These are phyloP conservation scores for Babylonia areolata DNA, from an alignment of 1,140 invertebrate genomes.

Conservation along the genomic window DNA sequence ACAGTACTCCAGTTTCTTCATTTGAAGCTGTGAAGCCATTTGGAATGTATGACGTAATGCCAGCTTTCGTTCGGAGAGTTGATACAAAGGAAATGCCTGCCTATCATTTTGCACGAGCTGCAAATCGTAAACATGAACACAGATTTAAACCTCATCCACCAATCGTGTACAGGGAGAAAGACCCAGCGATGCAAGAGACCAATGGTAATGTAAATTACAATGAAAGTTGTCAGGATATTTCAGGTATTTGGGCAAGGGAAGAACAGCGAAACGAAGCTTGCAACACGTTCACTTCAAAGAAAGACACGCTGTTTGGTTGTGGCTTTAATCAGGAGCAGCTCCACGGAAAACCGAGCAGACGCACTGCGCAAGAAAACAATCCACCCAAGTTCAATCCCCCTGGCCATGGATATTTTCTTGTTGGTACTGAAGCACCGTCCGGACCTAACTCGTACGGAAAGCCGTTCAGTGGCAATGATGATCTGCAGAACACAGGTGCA, in stretches of 20 bases:
- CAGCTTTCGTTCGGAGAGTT: neutral
- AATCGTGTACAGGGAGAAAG: neutral
- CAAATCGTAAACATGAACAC: neutral
- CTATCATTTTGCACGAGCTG: neutral
- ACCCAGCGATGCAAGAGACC: neutral
- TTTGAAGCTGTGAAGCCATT: too few species aligned
- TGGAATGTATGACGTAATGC: neutral
- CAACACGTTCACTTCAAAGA: too few species aligned
- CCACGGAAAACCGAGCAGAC: neutral
- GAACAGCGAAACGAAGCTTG: neutral
- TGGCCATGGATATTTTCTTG: too few species aligned
- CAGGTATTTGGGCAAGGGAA: neutral
- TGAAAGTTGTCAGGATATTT: neutral
- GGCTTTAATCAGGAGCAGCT: neutral
- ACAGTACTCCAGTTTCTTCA: neutral
- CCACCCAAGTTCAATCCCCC: neutral
- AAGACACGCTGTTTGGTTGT: too few species aligned
- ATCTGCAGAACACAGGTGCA: neutral
- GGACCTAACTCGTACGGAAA: neutral
- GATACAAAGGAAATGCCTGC: neutral
- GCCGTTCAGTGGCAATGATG: neutral
- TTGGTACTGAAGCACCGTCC: neutral
- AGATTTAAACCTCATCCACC: neutral
- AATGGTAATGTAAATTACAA: neutral
- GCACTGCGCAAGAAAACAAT: neutral